Evolutionary conservation across 2,888 invertebrate genomes (phyloP), one percentile per base, ranked within the genome.

Genomic region (Drosophila tripunctata): DNA sequence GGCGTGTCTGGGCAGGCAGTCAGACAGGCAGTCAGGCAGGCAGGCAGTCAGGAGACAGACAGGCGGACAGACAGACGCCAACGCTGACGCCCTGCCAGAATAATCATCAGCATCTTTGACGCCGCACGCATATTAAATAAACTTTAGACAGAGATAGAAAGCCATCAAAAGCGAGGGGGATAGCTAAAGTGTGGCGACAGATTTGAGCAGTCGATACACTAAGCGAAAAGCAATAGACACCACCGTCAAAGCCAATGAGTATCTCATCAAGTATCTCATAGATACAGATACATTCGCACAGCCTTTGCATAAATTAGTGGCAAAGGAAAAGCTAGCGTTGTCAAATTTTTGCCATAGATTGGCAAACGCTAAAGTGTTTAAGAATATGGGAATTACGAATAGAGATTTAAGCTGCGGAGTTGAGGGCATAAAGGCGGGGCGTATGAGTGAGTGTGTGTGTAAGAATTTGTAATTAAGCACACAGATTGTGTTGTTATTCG

Each of bases 111-210:
- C 81, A 75, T 73, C 79, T 81, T 79, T 81, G 84, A 86, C 77
- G 86, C 86, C 77, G 72, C 79, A 81, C 81, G 83, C 87, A 86
- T 83, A 86, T 77, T 83, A 86, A 83, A 83, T 86, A 81, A 82
- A 80, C 83, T 67, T 73, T 62, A 52, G 69, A 43, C 43, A 63
- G 17, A 38, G 40, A 27, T 10, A 10, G 31, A 3, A 14, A 31
- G 24, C 19, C 52, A 45, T 43, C 21, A 35, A 24, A 30, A 7
- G 17, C 45, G 30, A 45, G 56, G 47, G n/a, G 8, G 8, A 38
- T 30, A 22, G 45, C 2, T 8, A 12, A n/a, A 24, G 31, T 19
- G 41, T 12, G 54, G 48, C 33, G 52, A 72, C 67, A 71, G 67
- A 62, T 62, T 45, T 50, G 40, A 56, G 57, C 52, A 54, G 36